Evolutionary conservation across 2,113 vertebrate species (phyloP).

Genomic region (Phylloscopus trochiloides): DNA sequence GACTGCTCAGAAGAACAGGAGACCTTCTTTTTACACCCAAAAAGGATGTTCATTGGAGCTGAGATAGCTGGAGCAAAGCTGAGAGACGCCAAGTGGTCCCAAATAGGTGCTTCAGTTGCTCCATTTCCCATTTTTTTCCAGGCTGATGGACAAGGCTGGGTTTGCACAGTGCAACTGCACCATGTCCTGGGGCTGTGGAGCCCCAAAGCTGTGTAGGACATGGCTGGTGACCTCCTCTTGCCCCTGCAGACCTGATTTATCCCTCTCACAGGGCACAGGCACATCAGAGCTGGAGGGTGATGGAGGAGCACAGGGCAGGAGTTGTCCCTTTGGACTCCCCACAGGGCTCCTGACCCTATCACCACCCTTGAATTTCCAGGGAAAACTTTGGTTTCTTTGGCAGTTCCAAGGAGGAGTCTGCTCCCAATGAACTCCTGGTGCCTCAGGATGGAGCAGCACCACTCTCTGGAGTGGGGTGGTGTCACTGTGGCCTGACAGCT

Average conservation of each 20-base stretch:
- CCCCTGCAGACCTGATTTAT: not conserved
- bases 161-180: not conserved
- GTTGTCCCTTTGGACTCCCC: not conserved
- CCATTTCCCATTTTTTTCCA: not conserved
- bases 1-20: not conserved
- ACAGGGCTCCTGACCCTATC: not conserved
- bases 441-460: not conserved
- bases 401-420: not conserved
- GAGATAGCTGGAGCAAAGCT: not conserved
- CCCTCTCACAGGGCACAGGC: not conserved
- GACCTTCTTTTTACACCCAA: too few species aligned
- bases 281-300: accelerated
- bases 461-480: not conserved
- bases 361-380: not conserved
- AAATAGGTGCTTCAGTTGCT: not conserved
- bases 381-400: not conserved
- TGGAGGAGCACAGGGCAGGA: not conserved
- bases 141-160: not conserved
- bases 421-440: not conserved
- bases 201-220: not conserved
- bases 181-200: not conserved
- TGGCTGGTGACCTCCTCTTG: not conserved
- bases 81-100: not conserved
- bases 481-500: not conserved
- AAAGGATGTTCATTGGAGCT: accelerated